A percentile compares a stretch with the other conserved stretches of the same genome.
Evolutionary conservation across 2,888 invertebrate species (phyloP).

Genomic region (Nemapogon koenigi): DNA sequence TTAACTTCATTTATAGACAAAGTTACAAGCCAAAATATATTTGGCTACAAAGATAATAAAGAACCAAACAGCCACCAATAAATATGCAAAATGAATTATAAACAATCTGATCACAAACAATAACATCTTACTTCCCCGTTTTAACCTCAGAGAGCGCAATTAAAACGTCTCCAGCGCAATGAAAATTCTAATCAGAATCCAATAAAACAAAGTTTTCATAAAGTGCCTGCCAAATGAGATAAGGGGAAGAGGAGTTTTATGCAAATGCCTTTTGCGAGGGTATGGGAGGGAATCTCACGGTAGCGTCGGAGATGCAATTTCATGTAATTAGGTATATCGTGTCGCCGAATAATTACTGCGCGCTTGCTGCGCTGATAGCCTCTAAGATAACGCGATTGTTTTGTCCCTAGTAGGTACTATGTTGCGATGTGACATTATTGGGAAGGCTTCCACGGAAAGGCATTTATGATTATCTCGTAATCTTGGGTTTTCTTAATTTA

Average conservation of each 20-base stretch:
- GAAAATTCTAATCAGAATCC: conserved; percentile 41
- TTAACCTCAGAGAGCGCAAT: conserved; percentile 31
- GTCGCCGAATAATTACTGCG: conserved; percentile 34
- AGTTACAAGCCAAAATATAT: no score
- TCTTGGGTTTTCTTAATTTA: no score
- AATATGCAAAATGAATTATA: no score
- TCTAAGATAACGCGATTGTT: conserved; percentile 18
- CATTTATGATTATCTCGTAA: no score
- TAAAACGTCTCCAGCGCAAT: conserved; percentile 1
- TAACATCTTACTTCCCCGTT: conserved; percentile 5
- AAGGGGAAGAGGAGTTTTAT: conserved; percentile 52
- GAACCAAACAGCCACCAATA: no score
- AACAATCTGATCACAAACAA: no score
- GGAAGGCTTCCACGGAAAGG: no score
- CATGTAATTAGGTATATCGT: conserved; percentile 14
- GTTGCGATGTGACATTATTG: no score
- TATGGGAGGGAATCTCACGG: conserved; percentile 1
- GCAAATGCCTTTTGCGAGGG: conserved; percentile 40
- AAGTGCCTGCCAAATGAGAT: conserved; percentile 50
- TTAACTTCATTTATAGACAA: no score
- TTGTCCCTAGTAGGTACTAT: no score
- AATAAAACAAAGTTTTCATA: conserved; percentile 55
- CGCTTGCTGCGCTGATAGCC: conserved; percentile 25
- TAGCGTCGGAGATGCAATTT: conserved; percentile 4
- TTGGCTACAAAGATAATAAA: no score